Base-by-base conservation (phyloP, 2,888 invertebrate species). In the Polydrusus tereticollis region DNA sequence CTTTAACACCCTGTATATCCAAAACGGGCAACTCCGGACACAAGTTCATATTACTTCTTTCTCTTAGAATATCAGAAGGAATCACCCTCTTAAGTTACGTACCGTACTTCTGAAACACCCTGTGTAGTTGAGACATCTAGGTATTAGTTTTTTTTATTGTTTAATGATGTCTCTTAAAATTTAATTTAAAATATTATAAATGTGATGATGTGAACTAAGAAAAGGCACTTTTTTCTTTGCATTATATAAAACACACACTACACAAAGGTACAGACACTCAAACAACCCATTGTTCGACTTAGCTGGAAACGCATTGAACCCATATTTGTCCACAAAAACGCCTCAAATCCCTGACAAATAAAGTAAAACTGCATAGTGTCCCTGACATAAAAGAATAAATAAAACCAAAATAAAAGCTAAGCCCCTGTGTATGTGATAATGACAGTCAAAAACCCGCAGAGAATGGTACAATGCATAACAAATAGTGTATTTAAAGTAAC, bases 381-480 rank as follows among this genome's bases (percentile, higher is more conserved):
- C 57, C 58, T 26, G 16, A 62, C 62, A 73, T 60, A 69, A 73
- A 70, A 47, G 73, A 64, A 66, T 64, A 69, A 50, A 73, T 72
- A 64, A 26, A 41, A 67, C 58, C 58, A 47, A 64, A 68, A 68
- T 69, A 68, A 62, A 66, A 36, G 72, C 50, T 47, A 43, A 43
- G 55, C 47, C 52, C n/a, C 52, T 43, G 29, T 55, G 59, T 60
- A 50, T 66, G 63, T 45, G 43, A 74, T 72, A 74, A 74, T 71
- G 74, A 69, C 71, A 74, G 74, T 74, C 68, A 72, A 74, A 68
- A 68, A 23, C 74, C 71, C 57, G 70, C 67, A 52, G 70, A 74
- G 74, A 66, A 62, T 18, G 36, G 59, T 50, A 73, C 73, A 73
- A 73, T 63, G 23, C 69, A 41, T 58, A 52, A 62, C 55, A 60